Evolutionary conservation across 1,140 invertebrate species (phyloP).

Genomic region (Diplogasteroides magnus): DNA sequence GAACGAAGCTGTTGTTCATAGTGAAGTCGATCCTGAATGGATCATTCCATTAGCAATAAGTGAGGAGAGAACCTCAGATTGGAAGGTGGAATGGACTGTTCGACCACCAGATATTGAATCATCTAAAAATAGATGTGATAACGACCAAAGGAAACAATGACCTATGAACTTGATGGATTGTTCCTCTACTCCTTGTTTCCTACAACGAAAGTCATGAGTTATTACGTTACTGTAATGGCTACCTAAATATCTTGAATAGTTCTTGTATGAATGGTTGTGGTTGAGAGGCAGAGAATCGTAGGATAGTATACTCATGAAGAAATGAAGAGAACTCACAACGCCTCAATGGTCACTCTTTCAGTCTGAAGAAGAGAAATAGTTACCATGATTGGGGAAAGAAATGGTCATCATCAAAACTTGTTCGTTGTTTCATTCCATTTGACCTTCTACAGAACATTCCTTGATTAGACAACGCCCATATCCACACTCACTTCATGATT

Average conservation of each 20-base stretch:
- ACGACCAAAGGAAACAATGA: no score
- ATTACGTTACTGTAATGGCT: no score
- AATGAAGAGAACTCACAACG: neutral
- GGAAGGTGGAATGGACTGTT: neutral
- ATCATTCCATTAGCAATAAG: no score
- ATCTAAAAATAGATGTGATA: no score
- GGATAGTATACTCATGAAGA: neutral
- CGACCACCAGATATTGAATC: no score
- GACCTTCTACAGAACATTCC: neutral
- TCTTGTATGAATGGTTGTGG: no score
- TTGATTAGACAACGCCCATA: neutral
- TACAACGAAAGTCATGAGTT: no score
- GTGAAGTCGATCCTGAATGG: no score
- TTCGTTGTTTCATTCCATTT: neutral
- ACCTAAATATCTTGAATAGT: no score
- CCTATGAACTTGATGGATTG: no score
- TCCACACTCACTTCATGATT: neutral
- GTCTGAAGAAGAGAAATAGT: neutral
- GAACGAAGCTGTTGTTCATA: neutral
- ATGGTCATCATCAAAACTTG: neutral
- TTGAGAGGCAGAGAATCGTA: neutral
- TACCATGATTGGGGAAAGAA: neutral
- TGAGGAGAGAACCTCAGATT: no score
- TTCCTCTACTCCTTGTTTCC: no score
- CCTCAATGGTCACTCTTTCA: neutral